Evolutionary conservation across 2,113 vertebrate genomes (phyloP).

Genomic region (Balaeniceps rex): DNA sequence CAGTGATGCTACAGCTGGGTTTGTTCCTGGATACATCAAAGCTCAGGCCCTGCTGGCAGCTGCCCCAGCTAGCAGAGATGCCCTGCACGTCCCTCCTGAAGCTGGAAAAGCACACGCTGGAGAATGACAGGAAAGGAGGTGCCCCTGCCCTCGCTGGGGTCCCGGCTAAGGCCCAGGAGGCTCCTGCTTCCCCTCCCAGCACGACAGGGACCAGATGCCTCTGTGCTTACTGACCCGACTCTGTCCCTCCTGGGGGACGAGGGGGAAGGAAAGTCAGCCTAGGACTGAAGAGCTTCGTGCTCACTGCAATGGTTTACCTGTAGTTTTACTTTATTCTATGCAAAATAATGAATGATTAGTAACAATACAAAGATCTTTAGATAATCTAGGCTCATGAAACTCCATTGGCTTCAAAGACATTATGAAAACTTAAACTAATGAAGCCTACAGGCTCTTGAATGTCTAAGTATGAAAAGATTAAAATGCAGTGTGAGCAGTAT

Average conservation of each 20-base stretch:
- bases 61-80: neutral
- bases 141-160: neutral
- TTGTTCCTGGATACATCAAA: neutral
- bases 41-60: neutral
- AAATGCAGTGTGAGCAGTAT: neutral
- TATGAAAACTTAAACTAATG: neutral
- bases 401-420: neutral
- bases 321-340: neutral
- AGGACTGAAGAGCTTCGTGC: neutral
- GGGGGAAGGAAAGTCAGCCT: neutral
- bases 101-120: fast-evolving
- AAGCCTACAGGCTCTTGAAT: neutral
- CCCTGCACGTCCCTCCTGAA: neutral
- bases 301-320: neutral
- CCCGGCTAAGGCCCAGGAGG: too few species aligned
- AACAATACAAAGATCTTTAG: neutral
- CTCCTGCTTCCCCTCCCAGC: neutral
- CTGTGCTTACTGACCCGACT: too few species aligned
- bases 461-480: neutral
- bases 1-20: neutral
- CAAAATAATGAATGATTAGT: neutral
- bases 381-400: neutral
- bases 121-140: neutral
- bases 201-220: too few species aligned
- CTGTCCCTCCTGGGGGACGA: neutral